Evolutionary conservation across 1,140 invertebrate genomes (phyloP).

Genomic region (Bombus turneri): DNA sequence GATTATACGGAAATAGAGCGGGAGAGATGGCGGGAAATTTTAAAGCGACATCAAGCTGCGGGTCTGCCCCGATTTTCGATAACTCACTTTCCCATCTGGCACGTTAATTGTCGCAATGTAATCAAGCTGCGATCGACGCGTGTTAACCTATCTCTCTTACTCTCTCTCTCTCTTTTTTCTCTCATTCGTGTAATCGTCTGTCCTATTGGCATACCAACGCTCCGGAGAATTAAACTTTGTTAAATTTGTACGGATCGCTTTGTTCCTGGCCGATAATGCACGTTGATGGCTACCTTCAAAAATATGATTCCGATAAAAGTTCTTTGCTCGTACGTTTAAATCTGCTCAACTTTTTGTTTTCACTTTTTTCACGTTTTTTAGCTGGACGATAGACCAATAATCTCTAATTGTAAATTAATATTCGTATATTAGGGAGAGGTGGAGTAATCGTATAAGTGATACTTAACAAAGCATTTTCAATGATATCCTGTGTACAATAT

Average conservation of each 20-base stretch:
- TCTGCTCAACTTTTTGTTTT: neutral
- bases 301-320: conserved; percentile 27
- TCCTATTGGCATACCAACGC: conserved; percentile 2
- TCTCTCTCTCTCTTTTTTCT: neutral
- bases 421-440: too few relatives aligned
- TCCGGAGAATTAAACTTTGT: conserved; percentile 29
- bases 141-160: neutral
- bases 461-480: neutral
- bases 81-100: conserved; percentile 41
- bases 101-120: conserved; percentile 48
- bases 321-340: neutral
- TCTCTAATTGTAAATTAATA: neutral
- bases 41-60: neutral
- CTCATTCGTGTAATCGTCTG: conserved; percentile 29
- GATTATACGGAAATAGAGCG: neutral
- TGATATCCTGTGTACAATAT: neutral
- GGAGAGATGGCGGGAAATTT: conserved; percentile 9
- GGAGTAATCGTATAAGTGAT: too few relatives aligned
- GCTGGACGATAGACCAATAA: neutral
- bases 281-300: neutral
- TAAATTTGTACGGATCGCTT: conserved; percentile 23
- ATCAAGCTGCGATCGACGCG: conserved; percentile 22
- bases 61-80: conserved; percentile 37
- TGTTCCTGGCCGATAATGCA: conserved; percentile 7
- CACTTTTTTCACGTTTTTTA: neutral